Percentiles rank a stretch among this genome's conserved stretches.
Evolutionary conservation across 2,113 vertebrate genomes (phyloP).

Genomic region (Mesoclemmys tuberculata): DNA sequence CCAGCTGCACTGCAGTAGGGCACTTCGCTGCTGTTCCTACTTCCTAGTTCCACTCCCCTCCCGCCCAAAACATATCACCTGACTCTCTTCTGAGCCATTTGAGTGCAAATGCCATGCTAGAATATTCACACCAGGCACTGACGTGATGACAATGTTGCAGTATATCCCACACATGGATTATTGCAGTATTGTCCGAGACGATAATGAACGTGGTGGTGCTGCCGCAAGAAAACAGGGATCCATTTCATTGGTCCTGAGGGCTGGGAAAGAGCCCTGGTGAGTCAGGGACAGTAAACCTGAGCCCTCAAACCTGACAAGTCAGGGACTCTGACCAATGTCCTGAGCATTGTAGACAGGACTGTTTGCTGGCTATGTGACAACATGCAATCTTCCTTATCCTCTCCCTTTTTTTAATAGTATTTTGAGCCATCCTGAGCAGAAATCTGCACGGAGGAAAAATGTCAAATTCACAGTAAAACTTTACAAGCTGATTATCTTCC

Average conservation of each 20-base stretch:
- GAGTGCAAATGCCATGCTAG: neutral
- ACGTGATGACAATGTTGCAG: neutral
- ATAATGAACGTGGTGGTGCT: neutral
- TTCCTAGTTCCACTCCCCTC: neutral
- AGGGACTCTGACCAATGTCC: neutral
- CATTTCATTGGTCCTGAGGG: fast-evolving
- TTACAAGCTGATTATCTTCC: fast-evolving
- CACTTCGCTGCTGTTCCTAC: neutral
- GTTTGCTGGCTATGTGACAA: neutral
- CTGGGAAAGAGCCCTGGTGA: neutral
- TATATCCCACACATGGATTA: neutral
- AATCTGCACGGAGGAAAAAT: neutral
- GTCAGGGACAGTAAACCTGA: neutral
- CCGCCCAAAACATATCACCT: neutral
- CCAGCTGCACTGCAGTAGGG: neutral
- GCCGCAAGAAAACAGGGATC: neutral
- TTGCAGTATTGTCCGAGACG: neutral
- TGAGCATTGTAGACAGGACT: neutral
- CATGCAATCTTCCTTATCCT: neutral
- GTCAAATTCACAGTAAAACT: neutral
- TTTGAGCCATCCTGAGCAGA: neutral
- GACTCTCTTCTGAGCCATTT: neutral
- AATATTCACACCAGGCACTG: neutral
- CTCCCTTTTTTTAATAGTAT: neutral
- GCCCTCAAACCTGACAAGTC: neutral